Conservation (phyloP, 2,888 invertebrate species). For the Lithodes maja region DNA sequence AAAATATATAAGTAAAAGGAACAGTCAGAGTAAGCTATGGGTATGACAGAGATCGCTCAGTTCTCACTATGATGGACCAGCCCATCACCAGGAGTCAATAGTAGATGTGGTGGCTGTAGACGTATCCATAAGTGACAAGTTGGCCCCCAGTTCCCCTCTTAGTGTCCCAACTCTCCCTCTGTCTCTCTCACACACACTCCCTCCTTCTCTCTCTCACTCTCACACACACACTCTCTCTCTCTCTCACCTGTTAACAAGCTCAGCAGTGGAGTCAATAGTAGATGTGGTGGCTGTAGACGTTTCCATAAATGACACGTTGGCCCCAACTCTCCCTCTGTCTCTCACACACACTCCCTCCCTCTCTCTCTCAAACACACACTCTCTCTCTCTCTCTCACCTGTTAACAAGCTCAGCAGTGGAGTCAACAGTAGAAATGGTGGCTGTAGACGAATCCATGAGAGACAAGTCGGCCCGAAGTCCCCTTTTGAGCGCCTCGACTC, state of each 20-base stretch:
- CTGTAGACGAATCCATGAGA: constrained; percentile 60
- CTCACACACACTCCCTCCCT: not conserved
- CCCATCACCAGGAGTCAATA: constrained; percentile 43
- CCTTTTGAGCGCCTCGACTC: not conserved
- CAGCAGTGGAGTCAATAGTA: constrained; percentile 63
- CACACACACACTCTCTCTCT: not conserved
- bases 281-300: constrained; percentile 48
- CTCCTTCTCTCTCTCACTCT: not conserved
- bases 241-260: constrained; percentile 25
- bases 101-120: constrained; percentile 13
- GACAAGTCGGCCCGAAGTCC: not conserved
- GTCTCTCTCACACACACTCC: not conserved
- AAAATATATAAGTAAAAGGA: too few species aligned
- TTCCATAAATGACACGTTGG: too few species aligned
- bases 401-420: constrained; percentile 60
- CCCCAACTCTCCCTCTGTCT: not conserved
- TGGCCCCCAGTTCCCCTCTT: not conserved
- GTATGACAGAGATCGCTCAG: not conserved
- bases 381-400: constrained; percentile 28
- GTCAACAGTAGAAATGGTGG: constrained; percentile 62
- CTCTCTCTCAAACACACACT: not conserved
- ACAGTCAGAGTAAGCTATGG: too few species aligned
- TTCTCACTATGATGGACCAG: constrained; percentile 31
- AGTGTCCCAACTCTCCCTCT: not conserved
- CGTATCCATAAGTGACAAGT: too few species aligned